Conservation (phyloP, 2,113 vertebrate genomes). For the Entelurus aequoreus region DNA sequence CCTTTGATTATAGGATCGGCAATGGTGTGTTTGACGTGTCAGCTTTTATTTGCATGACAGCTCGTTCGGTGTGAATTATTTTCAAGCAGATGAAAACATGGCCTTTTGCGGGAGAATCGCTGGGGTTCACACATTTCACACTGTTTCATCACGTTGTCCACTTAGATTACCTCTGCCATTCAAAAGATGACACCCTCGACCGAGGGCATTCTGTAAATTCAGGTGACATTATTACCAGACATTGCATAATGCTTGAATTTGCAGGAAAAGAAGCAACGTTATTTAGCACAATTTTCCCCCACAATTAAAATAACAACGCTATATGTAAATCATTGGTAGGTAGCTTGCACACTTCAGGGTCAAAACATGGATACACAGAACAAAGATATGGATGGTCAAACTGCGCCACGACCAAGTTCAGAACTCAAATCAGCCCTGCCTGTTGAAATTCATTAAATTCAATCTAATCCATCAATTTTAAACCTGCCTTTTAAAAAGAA, state of each 20-base stretch:
- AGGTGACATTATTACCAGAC: constrained; percentile 32
- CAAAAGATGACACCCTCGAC: constrained; percentile 20
- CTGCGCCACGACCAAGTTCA: too few species aligned
- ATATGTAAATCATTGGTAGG: not conserved
- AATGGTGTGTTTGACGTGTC: constrained; percentile 34
- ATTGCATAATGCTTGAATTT: constrained; percentile 23
- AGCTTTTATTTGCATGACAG: constrained; percentile 41
- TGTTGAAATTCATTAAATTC: too few species aligned
- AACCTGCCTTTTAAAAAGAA: too few species aligned
- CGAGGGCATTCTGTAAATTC: constrained; percentile 22
- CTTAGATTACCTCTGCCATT: constrained; percentile 29
- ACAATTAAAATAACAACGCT: not conserved
- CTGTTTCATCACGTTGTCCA: constrained; percentile 53
- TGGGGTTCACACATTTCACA: constrained; percentile 39
- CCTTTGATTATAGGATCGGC: constrained; percentile 12
- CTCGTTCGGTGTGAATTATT: constrained; percentile 8
- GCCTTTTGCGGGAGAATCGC: constrained; percentile 20
- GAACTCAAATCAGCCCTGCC: too few species aligned
- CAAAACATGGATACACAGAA: too few species aligned
- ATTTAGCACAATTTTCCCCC: not conserved
- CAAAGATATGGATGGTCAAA: too few species aligned
- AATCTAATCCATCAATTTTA: too few species aligned
- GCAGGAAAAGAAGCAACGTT: not conserved
- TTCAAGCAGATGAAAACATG: constrained; percentile 20
- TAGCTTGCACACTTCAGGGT: too few species aligned